A percentile compares a stretch with the other conserved stretches of the same genome.
These are phyloP conservation scores for Megamerina dolium DNA, from an alignment of 2,888 invertebrate species.

Conservation along the genomic window DNA sequence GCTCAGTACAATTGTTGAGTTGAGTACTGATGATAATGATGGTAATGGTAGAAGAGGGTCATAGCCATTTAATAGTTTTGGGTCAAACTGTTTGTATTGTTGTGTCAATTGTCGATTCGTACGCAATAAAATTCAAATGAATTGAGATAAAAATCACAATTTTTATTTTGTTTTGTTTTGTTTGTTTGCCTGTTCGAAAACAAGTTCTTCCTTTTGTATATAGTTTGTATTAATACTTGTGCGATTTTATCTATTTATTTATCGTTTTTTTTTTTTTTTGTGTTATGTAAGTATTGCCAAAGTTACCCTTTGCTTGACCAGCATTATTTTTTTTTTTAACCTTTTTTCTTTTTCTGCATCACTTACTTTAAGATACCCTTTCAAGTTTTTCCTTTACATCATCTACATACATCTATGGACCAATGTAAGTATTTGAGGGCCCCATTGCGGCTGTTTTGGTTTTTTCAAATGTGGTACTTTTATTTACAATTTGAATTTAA, in stretches of 20 bases:
- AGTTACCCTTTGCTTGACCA: neutral
- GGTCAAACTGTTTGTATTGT: conserved; percentile 11
- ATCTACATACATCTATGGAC: too few species aligned
- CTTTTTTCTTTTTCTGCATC: too few species aligned
- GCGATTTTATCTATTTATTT: conserved; percentile 1
- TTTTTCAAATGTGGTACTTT: conserved; percentile 11
- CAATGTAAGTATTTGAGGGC: conserved; percentile 14
- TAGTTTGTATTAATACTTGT: conserved; percentile 5
- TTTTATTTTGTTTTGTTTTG: conserved; percentile 1
- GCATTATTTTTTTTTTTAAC: too few species aligned
- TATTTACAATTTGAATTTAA: conserved; percentile 17
- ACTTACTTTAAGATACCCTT: too few species aligned
- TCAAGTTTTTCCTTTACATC: too few species aligned
- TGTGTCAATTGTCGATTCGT: conserved; percentile 32
- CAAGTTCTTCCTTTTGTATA: conserved; percentile 4
- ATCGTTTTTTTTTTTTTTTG: neutral
- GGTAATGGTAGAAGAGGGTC: neutral
- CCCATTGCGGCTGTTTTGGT: conserved; percentile 23
- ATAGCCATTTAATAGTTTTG: conserved; percentile 34
- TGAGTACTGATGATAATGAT: too few species aligned
- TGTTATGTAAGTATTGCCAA: neutral
- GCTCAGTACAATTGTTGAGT: too few species aligned
- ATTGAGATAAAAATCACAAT: conserved; percentile 46
- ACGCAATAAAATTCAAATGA: conserved; percentile 47
- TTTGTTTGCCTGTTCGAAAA: neutral